Evolutionary conservation across 1,140 invertebrate genomes (phyloP).

Genomic region (Antheraea pernyi): DNA sequence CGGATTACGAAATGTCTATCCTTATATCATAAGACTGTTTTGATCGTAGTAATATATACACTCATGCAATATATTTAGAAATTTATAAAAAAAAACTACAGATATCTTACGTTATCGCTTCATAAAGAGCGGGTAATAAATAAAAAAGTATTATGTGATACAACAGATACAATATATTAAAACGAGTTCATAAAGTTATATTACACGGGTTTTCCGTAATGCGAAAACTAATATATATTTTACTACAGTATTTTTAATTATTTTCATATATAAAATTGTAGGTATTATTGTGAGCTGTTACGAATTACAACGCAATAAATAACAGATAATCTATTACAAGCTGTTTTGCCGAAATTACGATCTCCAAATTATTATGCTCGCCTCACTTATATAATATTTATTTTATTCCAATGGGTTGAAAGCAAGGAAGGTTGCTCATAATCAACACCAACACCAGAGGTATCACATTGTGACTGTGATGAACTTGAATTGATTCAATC

Average conservation of each 20-base stretch:
- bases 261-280: background rate
- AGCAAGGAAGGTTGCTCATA: too few species aligned
- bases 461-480: too few species aligned
- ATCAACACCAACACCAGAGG: too few species aligned
- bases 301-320: background rate
- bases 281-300: background rate
- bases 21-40: too few species aligned
- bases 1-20: too few species aligned
- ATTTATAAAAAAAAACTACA: background rate
- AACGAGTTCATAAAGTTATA: conserved; percentile 2
- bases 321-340: too few species aligned
- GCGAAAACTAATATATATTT: conserved; percentile 1
- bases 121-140: conserved; percentile 12
- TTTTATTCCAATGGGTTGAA: too few species aligned
- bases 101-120: conserved; percentile 5
- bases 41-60: background rate
- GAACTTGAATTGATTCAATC: too few species aligned
- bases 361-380: too few species aligned
- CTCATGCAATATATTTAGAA: conserved; percentile 3
- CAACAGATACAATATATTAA: background rate
- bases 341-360: too few species aligned
- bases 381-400: too few species aligned
- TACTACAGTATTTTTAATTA: background rate
- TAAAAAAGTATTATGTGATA: conserved; percentile 10
- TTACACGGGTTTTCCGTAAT: background rate